Base-by-base conservation (phyloP, 2,113 vertebrate genomes). In the Lepisosteus oculatus region DNA sequence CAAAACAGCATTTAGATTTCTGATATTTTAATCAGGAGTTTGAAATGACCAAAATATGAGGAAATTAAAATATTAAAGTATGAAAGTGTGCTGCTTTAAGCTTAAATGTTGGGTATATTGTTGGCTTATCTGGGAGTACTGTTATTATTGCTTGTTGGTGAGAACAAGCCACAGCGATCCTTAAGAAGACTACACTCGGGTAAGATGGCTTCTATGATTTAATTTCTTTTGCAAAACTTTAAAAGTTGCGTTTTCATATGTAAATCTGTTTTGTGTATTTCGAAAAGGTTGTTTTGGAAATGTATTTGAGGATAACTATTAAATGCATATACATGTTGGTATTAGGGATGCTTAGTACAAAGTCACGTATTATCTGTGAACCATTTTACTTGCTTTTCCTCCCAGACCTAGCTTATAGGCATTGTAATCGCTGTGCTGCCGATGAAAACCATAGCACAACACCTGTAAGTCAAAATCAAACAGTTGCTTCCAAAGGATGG, bases 391-490 rank as follows among this genome's bases (percentile, higher is more conserved):
- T 98, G 95, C 96, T 98, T 96, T 94, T 97, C 97, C 97, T 97
- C 97, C 96, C 97, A 99, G 96, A 94, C 95, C 95, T 99, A 98
- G 97, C 95, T 96, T 93, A 90, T 97, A 98, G 97, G 95, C 95
- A 96, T 92, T 97, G 95, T 97, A 97, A 95, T 95, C 93, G 95
- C 95, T 95, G 95, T 94, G 96, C 96, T 96, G 94, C 91, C 93
- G 93, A 90, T 93, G 96, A 96, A 92, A 93, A 95, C 96, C 95
- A 87, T 98, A 98, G 95, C 94, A 95, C 96, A 95, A 90, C 95
- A 98, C 93, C 97, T 98, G 97, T 99, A 99, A 99, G 97, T 99
- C 95, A 92, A 96, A 93, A 93, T 87, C 88, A 86, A 94, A 93
- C 93, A 94, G 88, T 95, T 93, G 89, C 88, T 97, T 93, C 93